Evolutionary conservation across 2,888 invertebrate genomes (phyloP).

Genomic region (Diaperis boleti): DNA sequence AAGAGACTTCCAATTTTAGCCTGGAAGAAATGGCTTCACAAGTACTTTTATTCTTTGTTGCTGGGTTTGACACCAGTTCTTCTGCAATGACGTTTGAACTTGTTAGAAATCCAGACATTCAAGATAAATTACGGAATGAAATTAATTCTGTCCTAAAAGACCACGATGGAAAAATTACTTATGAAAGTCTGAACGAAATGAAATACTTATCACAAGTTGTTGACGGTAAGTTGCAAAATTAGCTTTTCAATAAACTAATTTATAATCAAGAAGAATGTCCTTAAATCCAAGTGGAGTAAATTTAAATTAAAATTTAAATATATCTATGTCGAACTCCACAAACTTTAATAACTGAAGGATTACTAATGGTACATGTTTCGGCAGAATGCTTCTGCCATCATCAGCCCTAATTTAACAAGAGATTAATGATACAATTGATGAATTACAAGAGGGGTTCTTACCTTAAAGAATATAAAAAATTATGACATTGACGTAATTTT

Average conservation of each 20-base stretch:
- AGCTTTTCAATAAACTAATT: constrained; percentile 46
- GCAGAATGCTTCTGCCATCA: too few relatives aligned
- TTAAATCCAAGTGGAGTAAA: too few relatives aligned
- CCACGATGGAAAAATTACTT: constrained; percentile 61
- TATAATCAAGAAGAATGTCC: too few relatives aligned
- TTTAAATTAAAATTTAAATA: too few relatives aligned
- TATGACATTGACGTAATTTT: too few relatives aligned
- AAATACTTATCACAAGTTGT: constrained; percentile 64
- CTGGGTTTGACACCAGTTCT: constrained; percentile 74
- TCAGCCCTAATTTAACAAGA: too few relatives aligned
- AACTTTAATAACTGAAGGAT: too few relatives aligned
- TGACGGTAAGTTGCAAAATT: constrained; percentile 48
- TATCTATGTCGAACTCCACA: too few relatives aligned
- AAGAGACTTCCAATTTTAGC: constrained; percentile 32
- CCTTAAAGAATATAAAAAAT: too few relatives aligned
- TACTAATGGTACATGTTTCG: too few relatives aligned
- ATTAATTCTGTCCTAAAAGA: constrained; percentile 58
- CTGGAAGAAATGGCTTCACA: constrained; percentile 65
- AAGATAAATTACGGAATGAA: constrained; percentile 63
- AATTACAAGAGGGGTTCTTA: too few relatives aligned
- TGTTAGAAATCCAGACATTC: constrained; percentile 54
- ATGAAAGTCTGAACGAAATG: constrained; percentile 66
- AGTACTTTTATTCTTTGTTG: constrained; percentile 71
- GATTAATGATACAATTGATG: too few relatives aligned
- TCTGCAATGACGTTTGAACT: constrained; percentile 71